These are phyloP conservation scores for Cepaea hortensis DNA, from an alignment of 2,888 invertebrate species.

Conservation along the genomic window DNA sequence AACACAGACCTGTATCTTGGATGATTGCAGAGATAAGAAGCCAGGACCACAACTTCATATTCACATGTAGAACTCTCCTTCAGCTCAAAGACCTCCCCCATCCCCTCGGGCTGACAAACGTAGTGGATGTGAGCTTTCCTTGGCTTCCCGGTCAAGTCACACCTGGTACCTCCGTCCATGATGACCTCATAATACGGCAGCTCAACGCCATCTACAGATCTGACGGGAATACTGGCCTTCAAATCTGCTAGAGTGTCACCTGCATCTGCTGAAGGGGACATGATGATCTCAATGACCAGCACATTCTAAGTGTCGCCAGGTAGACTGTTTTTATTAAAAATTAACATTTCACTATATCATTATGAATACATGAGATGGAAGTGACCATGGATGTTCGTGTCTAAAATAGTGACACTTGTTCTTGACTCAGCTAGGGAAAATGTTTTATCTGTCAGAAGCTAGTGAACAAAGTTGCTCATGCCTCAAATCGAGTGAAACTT, in stretches of 20 bases:
- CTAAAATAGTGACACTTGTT: no score
- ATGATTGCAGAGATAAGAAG: slow-evolving; percentile 90
- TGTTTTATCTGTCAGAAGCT: no score
- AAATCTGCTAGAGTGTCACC: not conserved
- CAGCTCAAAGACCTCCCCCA: slow-evolving; percentile 92
- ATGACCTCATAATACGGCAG: slow-evolving; percentile 89
- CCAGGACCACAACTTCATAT: slow-evolving; percentile 93
- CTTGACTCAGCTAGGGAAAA: no score
- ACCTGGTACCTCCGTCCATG: slow-evolving; percentile 89
- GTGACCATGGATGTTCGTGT: no score
- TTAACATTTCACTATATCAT: not conserved
- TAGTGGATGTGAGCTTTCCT: slow-evolving; percentile 89
- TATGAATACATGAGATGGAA: no score
- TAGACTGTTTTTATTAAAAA: not conserved
- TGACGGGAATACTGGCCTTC: slow-evolving; percentile 15
- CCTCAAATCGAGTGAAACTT: no score
- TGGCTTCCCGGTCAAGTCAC: slow-evolving; percentile 91
- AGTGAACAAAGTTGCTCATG: no score
- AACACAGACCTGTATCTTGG: slow-evolving; percentile 81
- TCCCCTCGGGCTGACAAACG: slow-evolving; percentile 89
- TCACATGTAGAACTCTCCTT: slow-evolving; percentile 95
- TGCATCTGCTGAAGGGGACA: not conserved
- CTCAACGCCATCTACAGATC: slow-evolving; percentile 86
- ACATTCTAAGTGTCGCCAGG: no score
- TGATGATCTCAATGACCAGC: not conserved